Evolutionary conservation across 2,113 vertebrate genomes (phyloP).

Genomic region (Laterallus jamaicensis): DNA sequence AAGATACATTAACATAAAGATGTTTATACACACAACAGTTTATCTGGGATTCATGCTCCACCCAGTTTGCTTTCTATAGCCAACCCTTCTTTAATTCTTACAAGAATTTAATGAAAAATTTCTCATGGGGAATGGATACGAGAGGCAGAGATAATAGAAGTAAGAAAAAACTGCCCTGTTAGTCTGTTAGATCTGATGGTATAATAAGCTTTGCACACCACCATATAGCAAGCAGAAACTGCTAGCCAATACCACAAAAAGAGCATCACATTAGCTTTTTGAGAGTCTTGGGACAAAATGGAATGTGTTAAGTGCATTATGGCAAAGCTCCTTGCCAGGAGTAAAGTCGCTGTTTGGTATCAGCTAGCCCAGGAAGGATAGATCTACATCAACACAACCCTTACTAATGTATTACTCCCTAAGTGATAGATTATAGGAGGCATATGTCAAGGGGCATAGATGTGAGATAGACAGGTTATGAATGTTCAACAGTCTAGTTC

Average conservation of each 20-base stretch:
- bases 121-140: background rate
- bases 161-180: background rate
- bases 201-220: background rate
- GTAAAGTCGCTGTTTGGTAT: background rate
- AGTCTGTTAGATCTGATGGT: background rate
- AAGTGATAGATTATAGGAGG: background rate
- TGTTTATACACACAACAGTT: background rate
- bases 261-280: background rate
- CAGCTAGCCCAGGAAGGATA: background rate
- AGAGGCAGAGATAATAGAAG: background rate
- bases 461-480: slow-evolving; percentile 22
- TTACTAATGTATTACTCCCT: background rate
- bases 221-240: background rate
- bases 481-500: slow-evolving; percentile 39
- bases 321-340: background rate
- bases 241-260: background rate
- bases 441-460: slow-evolving; percentile 33
- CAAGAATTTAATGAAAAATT: background rate
- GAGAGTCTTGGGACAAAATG: background rate
- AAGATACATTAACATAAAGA: background rate
- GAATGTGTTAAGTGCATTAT: background rate
- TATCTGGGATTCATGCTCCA: background rate
- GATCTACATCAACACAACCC: background rate
- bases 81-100: background rate
- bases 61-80: background rate